Percentiles rank a stretch among this genome's conserved stretches.
Evolutionary conservation across 2,797 vertebrate genomes (phyloP).

Genomic region (Acipenser transmontanus): DNA sequence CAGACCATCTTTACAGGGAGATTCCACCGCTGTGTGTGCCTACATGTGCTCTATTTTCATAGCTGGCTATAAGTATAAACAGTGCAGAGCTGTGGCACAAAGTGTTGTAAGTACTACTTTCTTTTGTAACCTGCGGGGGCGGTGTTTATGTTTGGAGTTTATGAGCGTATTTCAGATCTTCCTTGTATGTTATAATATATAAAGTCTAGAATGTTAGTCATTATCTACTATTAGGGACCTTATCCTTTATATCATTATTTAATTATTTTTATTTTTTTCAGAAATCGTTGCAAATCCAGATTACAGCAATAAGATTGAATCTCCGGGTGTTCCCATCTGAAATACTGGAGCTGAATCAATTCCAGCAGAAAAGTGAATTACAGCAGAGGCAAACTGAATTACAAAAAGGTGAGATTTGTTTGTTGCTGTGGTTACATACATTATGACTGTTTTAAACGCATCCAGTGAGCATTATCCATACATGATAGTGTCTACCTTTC

Average conservation of each 20-base stretch:
- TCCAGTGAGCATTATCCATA: no score
- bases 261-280: background rate
- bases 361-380: conserved; percentile 21
- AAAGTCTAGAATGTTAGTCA: no score
- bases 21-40: conserved; percentile 24
- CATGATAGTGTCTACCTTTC: no score
- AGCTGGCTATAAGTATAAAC: conserved; percentile 32
- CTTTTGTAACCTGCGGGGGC: no score
- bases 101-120: conserved; percentile 18
- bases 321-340: conserved; percentile 22
- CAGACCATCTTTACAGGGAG: conserved; percentile 9
- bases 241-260: no score
- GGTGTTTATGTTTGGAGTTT: no score
- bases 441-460: no score
- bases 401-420: conserved; percentile 22
- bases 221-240: no score
- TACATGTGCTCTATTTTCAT: conserved; percentile 33
- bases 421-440: background rate
- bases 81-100: conserved; percentile 25
- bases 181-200: no score
- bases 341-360: conserved; percentile 29
- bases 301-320: conserved; percentile 24
- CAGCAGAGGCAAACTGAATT: conserved; percentile 26
- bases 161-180: no score
- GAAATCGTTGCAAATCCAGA: conserved; percentile 18